Percentiles rank a stretch among this genome's conserved stretches.
Conservation (phyloP, 2,888 invertebrate genomes). For the Apomyelois bistriatella region DNA sequence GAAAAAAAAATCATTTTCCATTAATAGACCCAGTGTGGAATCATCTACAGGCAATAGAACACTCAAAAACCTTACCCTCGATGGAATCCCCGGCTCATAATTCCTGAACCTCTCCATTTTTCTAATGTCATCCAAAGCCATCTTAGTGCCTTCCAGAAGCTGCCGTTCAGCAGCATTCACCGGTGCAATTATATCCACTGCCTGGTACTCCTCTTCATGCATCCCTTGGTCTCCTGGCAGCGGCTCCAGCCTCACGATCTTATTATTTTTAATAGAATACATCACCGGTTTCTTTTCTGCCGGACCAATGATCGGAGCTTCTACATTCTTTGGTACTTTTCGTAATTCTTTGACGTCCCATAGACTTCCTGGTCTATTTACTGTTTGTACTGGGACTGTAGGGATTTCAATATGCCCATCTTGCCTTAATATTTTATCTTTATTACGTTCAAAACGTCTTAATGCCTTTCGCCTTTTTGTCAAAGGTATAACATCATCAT, state of each 20-base stretch:
- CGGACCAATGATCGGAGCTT: slow-evolving; percentile 40
- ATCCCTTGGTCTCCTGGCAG: slow-evolving; percentile 22
- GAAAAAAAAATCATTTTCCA: too few relatives aligned
- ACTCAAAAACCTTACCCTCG: slow-evolving; percentile 57
- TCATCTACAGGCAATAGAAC: too few relatives aligned
- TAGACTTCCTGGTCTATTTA: slow-evolving; percentile 46
- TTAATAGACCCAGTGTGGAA: too few relatives aligned
- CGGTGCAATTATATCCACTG: slow-evolving; percentile 60
- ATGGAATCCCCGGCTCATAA: slow-evolving; percentile 73
- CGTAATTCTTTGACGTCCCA: slow-evolving; percentile 68
- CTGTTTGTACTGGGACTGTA: slow-evolving; percentile 22
- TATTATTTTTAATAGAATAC: slow-evolving; percentile 74
- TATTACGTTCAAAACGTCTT: slow-evolving; percentile 65
- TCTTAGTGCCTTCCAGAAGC: slow-evolving; percentile 66
- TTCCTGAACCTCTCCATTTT: slow-evolving; percentile 75
- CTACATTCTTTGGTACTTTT: slow-evolving; percentile 21
- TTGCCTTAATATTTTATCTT: slow-evolving; percentile 45
- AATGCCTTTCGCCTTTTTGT: slow-evolving; percentile 69
- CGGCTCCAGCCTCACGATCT: slow-evolving; percentile 67
- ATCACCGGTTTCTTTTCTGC: slow-evolving; percentile 45
- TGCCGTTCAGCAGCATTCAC: slow-evolving; percentile 56
- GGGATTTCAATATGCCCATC: slow-evolving; percentile 38
- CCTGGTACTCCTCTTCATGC: slow-evolving; percentile 39
- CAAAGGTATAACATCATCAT: slow-evolving; percentile 49
- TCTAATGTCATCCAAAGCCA: slow-evolving; percentile 74